Evolutionary conservation across 1,140 invertebrate species (phyloP), one percentile per base, ranked within the genome.

Genomic region (Matsumurasca onukii): DNA sequence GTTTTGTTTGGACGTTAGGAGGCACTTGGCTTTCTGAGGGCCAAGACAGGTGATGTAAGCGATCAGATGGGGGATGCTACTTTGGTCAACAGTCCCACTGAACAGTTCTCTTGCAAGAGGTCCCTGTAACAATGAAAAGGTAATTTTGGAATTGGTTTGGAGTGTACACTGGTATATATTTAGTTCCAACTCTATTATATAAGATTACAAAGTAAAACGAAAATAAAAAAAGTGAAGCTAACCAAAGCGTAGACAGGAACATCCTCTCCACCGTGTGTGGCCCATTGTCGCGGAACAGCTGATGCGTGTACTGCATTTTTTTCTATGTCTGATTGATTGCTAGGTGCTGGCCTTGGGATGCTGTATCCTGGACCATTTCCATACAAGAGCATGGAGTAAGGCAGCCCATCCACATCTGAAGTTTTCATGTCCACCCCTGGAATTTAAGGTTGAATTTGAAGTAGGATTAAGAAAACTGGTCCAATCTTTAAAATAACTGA

Each of bases 241-340:
- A 51, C 49, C 49, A 20, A 81, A n/a, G 93, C 91, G 75, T 92
- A 94, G n/a, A 94, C 88, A 0, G 91, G 89, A 0, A 97, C 94
- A 78, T 96, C 94, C 80, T 95, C 93, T 9, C 91, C 94, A 0
- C 92, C 92, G 75, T 96, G 94, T 0, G 92, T 93, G 17, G 90
- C 89, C 86, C 89, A 91, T 69, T 88, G 85, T 39, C 88, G 78
- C 0, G 89, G 89, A 0, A 90, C 87, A 0, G 88, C 89, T 0
- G 89, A 72, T 3, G 77, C 74, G 55, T 82, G 79, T 1, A 76
- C 71, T 59, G 77, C 75, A 62, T 80, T 78, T 24, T 72, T 71
- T 65, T 73, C 72, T 17, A 39, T 75, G 48, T 76, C 64, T 78
- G 76, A 77, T 15, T 83, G 78, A 48, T 66, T 66, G n/a, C 20